Evolutionary conservation across 2,888 invertebrate species (phyloP).

Genomic region (Sinodicranocentrus sp.): DNA sequence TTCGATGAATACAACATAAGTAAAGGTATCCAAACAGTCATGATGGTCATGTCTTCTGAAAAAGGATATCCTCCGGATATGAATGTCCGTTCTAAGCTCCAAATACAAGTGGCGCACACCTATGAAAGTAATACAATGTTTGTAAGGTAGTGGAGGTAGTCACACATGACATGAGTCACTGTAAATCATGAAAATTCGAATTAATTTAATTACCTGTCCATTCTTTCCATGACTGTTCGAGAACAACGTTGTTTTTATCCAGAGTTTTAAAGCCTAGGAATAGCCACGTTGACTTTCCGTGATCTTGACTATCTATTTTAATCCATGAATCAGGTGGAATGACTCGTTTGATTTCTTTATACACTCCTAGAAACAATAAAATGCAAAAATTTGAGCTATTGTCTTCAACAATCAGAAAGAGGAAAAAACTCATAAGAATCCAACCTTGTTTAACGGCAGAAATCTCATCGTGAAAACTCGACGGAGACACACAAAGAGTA

Average conservation of each 20-base stretch:
- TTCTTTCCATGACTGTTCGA: conserved; percentile 79
- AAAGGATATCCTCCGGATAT: conserved; percentile 78
- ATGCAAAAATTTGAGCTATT: background rate
- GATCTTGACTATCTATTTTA: conserved; percentile 40
- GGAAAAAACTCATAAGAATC: background rate
- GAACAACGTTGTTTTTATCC: conserved; percentile 77
- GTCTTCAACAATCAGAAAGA: background rate
- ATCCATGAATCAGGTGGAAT: conserved; percentile 78
- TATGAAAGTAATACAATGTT: background rate
- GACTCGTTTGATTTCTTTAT: conserved; percentile 78
- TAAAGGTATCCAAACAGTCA: conserved; percentile 78
- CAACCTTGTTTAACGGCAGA: conserved; percentile 75
- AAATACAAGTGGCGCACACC: conserved; percentile 79
- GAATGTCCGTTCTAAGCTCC: conserved; percentile 79
- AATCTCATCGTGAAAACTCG: conserved; percentile 71
- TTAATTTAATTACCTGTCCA: conserved; percentile 78
- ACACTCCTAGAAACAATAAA: conserved; percentile 77
- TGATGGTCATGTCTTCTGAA: conserved; percentile 78
- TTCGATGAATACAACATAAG: conserved; percentile 79
- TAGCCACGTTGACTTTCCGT: conserved; percentile 71
- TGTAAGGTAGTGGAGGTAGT: background rate
- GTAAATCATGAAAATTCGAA: background rate
- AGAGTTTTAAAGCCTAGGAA: conserved; percentile 79
- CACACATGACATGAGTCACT: background rate
- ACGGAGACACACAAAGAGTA: conserved; percentile 47